Evolutionary conservation across 92 coral and sea anemone species (phyloP), one percentile per base, ranked within the genome.

Genomic region (Virgularia gustaviana): DNA sequence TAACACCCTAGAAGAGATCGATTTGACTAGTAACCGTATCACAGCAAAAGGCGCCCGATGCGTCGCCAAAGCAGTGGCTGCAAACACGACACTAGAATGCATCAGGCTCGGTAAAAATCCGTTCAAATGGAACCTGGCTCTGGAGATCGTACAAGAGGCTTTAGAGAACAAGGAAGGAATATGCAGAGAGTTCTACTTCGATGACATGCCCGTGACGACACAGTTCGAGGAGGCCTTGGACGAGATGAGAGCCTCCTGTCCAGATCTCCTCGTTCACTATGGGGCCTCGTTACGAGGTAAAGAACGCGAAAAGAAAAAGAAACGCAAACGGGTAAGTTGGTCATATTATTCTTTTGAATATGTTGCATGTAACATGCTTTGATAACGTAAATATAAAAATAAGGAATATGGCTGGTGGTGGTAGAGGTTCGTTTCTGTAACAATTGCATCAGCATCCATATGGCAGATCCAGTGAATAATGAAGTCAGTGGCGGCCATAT

Each of bases 251-350:
- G 87, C 84, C 12, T 82, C 80, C 25, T 36, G 89, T 63, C 75
- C 86, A 19, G 80, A 88, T 55, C 73, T 90, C 59, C 78, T 68
- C 57, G 97, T 90, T 43, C 88, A 85, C 59, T 90, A 95, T 38
- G 97, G 97, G 22, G 81, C 88, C 15, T 90, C 95, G 37, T 86
- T 85, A 85, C 80, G 70, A 63, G 97, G 97, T 2, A 90, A 90
- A 52, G 95, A 90, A 65, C 72, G 97, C 1, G 87, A 83, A 3
- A 83, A 86, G 77, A 88, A 63, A 61, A 83, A 85, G 77, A 88
- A 81, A 71, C 78, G 83, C 62, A 88, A 85, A 83, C 90, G 89
- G 89, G 97, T 88, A 57, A 83, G 96, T 59, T 75, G 22, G 8
- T 39, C 9, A 39, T n/a, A n/a, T n/a, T n/a, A n/a, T n/a, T n/a